Evolutionary conservation across 2,797 vertebrate genomes (phyloP), one percentile per base, ranked within the genome.

Genomic region (Melanogrammus aeglefinus): DNA sequence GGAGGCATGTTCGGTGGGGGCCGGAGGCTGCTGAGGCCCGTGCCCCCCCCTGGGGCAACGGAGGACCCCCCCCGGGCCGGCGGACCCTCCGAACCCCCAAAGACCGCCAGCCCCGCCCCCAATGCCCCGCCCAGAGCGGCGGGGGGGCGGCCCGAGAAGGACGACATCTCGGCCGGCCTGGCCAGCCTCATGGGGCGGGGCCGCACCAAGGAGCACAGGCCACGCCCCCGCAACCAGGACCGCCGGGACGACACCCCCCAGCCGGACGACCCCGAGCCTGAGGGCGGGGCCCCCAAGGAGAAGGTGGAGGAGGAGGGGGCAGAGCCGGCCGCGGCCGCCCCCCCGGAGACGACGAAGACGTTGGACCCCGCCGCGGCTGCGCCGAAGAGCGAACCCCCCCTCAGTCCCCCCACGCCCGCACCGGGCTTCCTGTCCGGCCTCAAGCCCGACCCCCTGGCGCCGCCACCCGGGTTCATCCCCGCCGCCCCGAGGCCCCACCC

Each of bases 141-240:
- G 35, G 85, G 80, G 80, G 69, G 78, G 14, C 57, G 44, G 12
- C 78, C 88, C 2, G 90, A 93, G 57, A 94, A 94, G 85, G 97
- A 98, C 33, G 97, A 98, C 80, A 94, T 98, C 80, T 97, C 97
- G 0, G 29, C 89, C 8, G 96, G 97, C 16, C 93, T 99, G 76
- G 88, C 95, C 75, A 97, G 93, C 83, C 93, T 99, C 14, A 99
- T 98, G 97, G 94, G 96, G 0, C 94, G 96, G 75, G 90, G 95
- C 10, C 93, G 94, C 86, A 95, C 90, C 86, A 98, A 96, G 88
- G 96, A 97, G 70, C 97, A 96, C 88, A 94, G 96, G 51, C 92
- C 92, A 0, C 95, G 95, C 16, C 91, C 91, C 75, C 95, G 94
- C 69, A 89, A 84, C 66, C 90, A 90, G 29, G 92, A 96, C 74